Evolutionary conservation across 2,113 vertebrate species (phyloP), one percentile per base, ranked within the genome.

Genomic region (Cynoglossus semilaevis): DNA sequence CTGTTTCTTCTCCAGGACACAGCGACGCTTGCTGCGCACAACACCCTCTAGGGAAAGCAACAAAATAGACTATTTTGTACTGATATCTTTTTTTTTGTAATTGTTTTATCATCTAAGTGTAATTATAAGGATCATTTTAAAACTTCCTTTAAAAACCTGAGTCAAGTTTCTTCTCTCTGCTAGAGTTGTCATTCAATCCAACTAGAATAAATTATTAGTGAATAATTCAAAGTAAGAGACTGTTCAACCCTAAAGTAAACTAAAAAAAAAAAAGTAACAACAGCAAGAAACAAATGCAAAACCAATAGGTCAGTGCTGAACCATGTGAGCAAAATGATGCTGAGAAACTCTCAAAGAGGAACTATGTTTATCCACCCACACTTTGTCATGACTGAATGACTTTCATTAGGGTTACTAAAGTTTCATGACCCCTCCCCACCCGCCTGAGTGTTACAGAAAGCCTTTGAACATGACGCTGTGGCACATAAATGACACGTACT

Each of bases 1-100:
- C 88, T 98, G 96, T 75, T 99, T 99, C 88, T 94, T 92, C 65
- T 97, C 95, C 87, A 98, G 85, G 67, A 99, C 97, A 15, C 97
- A 99, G 15, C 96, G 93, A 1, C 97, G 89, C 83, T 99, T 99
- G 63, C 94, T 96, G 13, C 97, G 92, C 51, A 94, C 93, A 55
- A 94, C 92, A 65, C 93, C 92, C 77, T 96, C 94, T 83, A 44
- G 55, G 81, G 69, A 66, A 81, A 1, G 61, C 58, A 0, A 65
- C 45, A 49, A 79, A 29, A 18, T 29, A 29, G 22, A 29, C 22
- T 29, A 29, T 29, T 29, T 29, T 29, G 2, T 29, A 4, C 22
- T 29, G 22, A 29, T 29, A 29, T 29, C 22, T 29, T 29, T 29
- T 29, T 29, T 29, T 29, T 29, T 4, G 2, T 29, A 6, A 29